Percentiles rank a stretch among this genome's conserved stretches.
These are phyloP conservation scores for Stegostoma tigrinum DNA, from an alignment of 2,113 vertebrate species.

Conservation along the genomic window DNA sequence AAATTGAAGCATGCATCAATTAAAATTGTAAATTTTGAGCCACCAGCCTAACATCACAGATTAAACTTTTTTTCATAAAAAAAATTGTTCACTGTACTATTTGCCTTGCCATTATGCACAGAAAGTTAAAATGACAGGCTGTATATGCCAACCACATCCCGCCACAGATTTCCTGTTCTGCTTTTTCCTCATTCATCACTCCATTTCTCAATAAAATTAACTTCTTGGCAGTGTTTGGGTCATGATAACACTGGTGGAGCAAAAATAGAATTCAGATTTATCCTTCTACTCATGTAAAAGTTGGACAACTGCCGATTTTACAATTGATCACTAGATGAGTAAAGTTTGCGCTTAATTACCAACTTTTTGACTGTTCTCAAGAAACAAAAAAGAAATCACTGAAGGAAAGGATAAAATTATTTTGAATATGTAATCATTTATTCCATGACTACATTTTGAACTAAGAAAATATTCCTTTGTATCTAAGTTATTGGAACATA, in stretches of 20 bases:
- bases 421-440: not conserved
- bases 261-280: slow-evolving; percentile 30
- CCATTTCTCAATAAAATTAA: slow-evolving; percentile 24
- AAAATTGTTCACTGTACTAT: not conserved
- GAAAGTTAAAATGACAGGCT: slow-evolving; percentile 49
- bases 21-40: not conserved
- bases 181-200: slow-evolving; percentile 36
- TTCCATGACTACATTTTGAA: not conserved
- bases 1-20: not conserved
- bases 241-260: not conserved
- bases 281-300: not conserved
- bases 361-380: not conserved
- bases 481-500: not conserved
- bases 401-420: not conserved
- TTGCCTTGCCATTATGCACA: slow-evolving; percentile 41
- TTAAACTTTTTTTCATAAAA: not conserved
- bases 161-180: slow-evolving; percentile 53
- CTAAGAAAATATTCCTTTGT: not conserved
- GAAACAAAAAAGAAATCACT: not conserved
- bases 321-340: not conserved
- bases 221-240: slow-evolving; percentile 29
- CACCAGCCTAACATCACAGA: too few species aligned
- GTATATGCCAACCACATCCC: slow-evolving; percentile 57
- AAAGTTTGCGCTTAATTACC: not conserved
- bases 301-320: not conserved